Evolutionary conservation across 1,140 invertebrate species (phyloP), one percentile per base, ranked within the genome.

Genomic region (Drosophila obscura): DNA sequence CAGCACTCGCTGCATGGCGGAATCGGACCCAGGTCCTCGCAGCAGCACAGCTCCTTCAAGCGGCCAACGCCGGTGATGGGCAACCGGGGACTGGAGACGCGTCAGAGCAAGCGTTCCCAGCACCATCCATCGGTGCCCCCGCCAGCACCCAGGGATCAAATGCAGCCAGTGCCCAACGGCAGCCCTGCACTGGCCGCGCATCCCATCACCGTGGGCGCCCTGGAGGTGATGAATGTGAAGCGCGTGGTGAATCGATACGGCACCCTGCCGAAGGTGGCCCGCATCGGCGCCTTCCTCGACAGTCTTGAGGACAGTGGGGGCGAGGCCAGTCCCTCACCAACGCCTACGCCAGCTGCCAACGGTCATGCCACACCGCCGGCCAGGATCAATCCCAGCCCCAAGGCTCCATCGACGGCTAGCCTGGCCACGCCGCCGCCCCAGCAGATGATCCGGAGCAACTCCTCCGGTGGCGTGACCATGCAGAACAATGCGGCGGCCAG

Each of bases 211-310:
- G 96, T 98, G 57, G 97, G 96, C 71, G 96, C 97, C 13, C 93
- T 99, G 65, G 98, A 99, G 93, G 97, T 98, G 72, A 97, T 98
- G 92, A 99, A 99, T 94, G 97, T 99, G 57, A 97, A 98, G 87
- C 95, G 97, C 75, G 97, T 97, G 5, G 98, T 99, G 59, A 98
- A 97, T 92, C 94, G 97, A n/a, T 99, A 99, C 91, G 98, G 98
- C 5, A 99, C 98, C 9, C 90, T 98, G 63, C 98, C 98, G 0
- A 99, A 99, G 93, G 97, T 97, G 50, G 97, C 97, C 11, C 94
- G 98, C 35, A 99, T 99, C 76, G 98, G 98, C 9, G 98, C 98
- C 0, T 99, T 98, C 92, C 92, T 99, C 13, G 98, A 99, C 87
- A 99, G 97, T 0, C 92, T 99, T 63, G 94, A 96, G 39, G 85